Evolutionary conservation across 92 coral and sea anemone species (phyloP).

Genomic region (Umimayanthus chanpuru): DNA sequence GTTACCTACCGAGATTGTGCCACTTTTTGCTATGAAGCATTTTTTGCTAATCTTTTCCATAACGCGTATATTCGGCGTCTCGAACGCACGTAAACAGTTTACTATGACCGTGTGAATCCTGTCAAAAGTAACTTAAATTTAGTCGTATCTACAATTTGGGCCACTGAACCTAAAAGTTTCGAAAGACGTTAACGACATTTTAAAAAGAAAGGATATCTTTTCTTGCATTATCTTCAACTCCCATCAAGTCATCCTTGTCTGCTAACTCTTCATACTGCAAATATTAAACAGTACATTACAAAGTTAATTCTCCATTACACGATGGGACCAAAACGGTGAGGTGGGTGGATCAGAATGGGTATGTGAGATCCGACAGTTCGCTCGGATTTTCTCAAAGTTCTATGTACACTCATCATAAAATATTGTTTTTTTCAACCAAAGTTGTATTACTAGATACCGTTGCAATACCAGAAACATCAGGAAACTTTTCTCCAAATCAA

Average conservation of each 20-base stretch:
- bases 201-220: conserved; percentile 74
- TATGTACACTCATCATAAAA: neutral
- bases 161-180: too few species aligned
- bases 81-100: too few species aligned
- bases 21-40: neutral
- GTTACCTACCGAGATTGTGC: neutral
- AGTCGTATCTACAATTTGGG: too few species aligned
- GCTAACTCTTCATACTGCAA: conserved; percentile 90
- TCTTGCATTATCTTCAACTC: conserved; percentile 95
- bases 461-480: neutral
- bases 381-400: too few species aligned
- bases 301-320: neutral
- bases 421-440: neutral
- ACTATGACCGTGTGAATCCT: too few species aligned
- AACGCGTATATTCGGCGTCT: too few species aligned
- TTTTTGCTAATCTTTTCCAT: too few species aligned
- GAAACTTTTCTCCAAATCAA: neutral
- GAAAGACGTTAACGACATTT: too few species aligned
- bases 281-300: neutral
- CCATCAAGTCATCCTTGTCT: conserved; percentile 94
- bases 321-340: neutral
- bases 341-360: neutral
- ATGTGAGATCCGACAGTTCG: too few species aligned
- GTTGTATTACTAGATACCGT: neutral
- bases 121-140: too few species aligned